A percentile compares a stretch with the other conserved stretches of the same genome.
These are phyloP conservation scores for Lepidurus apus DNA, from an alignment of 1,140 invertebrate genomes.

Conservation along the genomic window DNA sequence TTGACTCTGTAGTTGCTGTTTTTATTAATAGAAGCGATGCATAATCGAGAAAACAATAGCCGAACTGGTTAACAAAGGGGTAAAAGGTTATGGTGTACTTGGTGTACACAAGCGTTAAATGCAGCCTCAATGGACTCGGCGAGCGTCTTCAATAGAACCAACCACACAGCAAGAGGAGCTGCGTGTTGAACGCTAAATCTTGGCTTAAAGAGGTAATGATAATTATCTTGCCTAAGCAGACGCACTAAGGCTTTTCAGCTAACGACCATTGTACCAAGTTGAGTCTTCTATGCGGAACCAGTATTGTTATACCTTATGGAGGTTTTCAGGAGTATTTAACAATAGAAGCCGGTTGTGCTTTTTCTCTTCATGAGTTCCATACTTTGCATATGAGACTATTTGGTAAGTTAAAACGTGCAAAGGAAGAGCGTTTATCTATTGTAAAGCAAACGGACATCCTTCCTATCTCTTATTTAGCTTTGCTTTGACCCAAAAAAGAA, in stretches of 20 bases:
- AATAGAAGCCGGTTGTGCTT: neutral
- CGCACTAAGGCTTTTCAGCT: neutral
- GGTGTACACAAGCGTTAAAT: neutral
- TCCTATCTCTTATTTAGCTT: neutral
- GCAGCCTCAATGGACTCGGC: slow-evolving; percentile 3
- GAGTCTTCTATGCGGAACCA: neutral
- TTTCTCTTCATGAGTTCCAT: neutral
- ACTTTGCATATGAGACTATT: neutral
- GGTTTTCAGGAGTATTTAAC: neutral
- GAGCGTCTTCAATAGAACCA: neutral
- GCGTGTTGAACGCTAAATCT: slow-evolving; percentile 18
- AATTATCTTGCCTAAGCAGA: neutral
- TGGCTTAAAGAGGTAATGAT: neutral
- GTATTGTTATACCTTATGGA: neutral
- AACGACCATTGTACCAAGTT: neutral
- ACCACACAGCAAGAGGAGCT: neutral
- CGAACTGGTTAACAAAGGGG: neutral
- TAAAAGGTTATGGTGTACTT: neutral
- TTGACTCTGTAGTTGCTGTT: neutral
- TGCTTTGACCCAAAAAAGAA: neutral
- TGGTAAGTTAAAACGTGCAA: neutral
- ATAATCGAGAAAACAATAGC: slow-evolving; percentile 12
- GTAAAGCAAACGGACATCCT: neutral
- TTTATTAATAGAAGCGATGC: neutral
- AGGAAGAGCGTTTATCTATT: neutral